A percentile compares a stretch with the other conserved stretches of the same genome.
These are phyloP conservation scores for Meliscaeva auricollis DNA, from an alignment of 2,888 invertebrate species.

Conservation along the genomic window DNA sequence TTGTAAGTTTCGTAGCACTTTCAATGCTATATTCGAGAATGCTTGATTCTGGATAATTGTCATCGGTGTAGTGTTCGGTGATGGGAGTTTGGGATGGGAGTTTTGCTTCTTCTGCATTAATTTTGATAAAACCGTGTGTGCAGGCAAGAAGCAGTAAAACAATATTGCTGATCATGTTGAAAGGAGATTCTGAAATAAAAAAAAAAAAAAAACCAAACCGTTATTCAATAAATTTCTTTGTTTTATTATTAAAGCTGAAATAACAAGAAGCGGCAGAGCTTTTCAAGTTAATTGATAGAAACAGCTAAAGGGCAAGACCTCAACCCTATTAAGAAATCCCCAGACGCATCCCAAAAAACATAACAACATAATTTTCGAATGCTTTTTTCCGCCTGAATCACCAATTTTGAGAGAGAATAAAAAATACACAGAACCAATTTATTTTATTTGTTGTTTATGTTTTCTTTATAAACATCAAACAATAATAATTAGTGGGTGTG, in stretches of 20 bases:
- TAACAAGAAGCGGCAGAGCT: too few relatives aligned
- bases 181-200: constrained; percentile 34
- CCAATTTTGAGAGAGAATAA: neutral
- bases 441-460: constrained; percentile 20
- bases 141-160: constrained; percentile 21
- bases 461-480: constrained; percentile 37
- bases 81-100: constrained; percentile 36
- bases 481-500: neutral
- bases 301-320: neutral
- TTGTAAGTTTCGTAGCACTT: constrained; percentile 38
- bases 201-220: neutral
- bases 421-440: neutral
- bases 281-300: neutral
- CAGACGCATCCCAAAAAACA: neutral
- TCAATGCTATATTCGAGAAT: constrained; percentile 59
- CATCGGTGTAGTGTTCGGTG: constrained; percentile 47
- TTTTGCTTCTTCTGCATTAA: neutral
- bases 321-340: neutral
- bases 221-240: neutral
- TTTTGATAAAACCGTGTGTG: neutral
- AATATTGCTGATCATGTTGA: constrained; percentile 24
- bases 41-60: constrained; percentile 54
- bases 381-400: constrained; percentile 26
- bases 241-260: neutral
- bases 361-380: constrained; percentile 5